Percentiles rank a stretch among this genome's conserved stretches.
These are phyloP conservation scores for Ceramica pisi DNA, from an alignment of 2,888 invertebrate genomes.

Conservation along the genomic window DNA sequence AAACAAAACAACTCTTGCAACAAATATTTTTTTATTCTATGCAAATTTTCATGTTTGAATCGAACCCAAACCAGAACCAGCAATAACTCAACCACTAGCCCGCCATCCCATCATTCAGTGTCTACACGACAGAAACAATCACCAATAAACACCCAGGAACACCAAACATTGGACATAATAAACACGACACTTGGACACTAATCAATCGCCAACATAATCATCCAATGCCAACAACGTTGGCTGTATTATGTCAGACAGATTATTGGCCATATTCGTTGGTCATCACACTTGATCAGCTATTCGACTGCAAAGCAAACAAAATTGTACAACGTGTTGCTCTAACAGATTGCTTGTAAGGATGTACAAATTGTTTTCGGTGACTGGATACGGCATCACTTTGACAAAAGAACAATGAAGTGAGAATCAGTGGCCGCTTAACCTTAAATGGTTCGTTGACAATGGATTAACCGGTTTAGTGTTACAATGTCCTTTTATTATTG, in stretches of 20 bases:
- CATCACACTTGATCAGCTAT: constrained; percentile 66
- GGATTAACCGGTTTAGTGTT: constrained; percentile 14
- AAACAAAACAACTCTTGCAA: neutral
- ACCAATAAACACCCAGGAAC: constrained; percentile 24
- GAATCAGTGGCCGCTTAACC: constrained; percentile 10
- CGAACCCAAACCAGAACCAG: neutral
- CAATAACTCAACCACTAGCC: neutral
- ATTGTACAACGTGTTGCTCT: constrained; percentile 67
- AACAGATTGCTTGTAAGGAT: constrained; percentile 56
- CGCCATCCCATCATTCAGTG: neutral
- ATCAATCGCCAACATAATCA: constrained; percentile 56
- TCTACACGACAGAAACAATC: constrained; percentile 12
- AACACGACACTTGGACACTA: constrained; percentile 28
- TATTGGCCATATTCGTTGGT: constrained; percentile 65
- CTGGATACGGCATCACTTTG: constrained; percentile 35
- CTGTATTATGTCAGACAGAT: constrained; percentile 57
- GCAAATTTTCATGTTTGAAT: neutral
- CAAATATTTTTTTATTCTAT: neutral
- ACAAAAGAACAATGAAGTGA: constrained; percentile 33
- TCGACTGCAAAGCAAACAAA: constrained; percentile 65
- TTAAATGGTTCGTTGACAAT: constrained; percentile 19
- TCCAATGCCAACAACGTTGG: constrained; percentile 56
- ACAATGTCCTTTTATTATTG: constrained; percentile 6
- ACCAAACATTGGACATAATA: constrained; percentile 32
- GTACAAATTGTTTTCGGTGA: constrained; percentile 18